phyloP scores from a whole-genome alignment of 2,113 vertebrate species.

The Ondatra zibethicus region DNA sequence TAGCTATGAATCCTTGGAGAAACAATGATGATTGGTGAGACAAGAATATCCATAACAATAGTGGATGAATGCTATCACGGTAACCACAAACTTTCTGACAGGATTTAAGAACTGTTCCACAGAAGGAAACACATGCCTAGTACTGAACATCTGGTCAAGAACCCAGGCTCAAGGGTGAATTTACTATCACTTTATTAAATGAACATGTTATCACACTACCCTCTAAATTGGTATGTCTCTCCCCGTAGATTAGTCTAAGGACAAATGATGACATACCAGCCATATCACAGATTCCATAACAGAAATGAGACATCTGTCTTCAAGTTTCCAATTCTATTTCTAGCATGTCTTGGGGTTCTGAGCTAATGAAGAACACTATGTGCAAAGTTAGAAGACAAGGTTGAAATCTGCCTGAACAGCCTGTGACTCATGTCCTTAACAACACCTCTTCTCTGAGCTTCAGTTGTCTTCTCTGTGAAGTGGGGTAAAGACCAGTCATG shows the following conservation, averaged over 20 bases:
- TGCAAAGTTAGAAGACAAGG: not conserved
- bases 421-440: not conserved
- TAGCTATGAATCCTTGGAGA: not conserved
- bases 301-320: not conserved
- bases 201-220: not conserved
- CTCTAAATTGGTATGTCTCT: not conserved
- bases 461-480: not conserved
- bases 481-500: not conserved
- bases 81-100: not conserved
- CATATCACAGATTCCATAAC: not conserved
- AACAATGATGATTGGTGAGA: not conserved
- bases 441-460: not conserved
- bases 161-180: not conserved
- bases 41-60: not conserved
- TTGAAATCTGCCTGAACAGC: not conserved
- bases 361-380: not conserved
- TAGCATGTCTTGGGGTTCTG: not conserved
- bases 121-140: not conserved
- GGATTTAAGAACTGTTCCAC: too few relatives aligned
- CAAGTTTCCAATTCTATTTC: not conserved
- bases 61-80: too few relatives aligned
- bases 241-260: not conserved
- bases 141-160: not conserved
- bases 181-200: not conserved
- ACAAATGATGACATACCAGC: not conserved